Base-by-base conservation (phyloP, 2,113 vertebrate genomes). In the Progne subis region DNA sequence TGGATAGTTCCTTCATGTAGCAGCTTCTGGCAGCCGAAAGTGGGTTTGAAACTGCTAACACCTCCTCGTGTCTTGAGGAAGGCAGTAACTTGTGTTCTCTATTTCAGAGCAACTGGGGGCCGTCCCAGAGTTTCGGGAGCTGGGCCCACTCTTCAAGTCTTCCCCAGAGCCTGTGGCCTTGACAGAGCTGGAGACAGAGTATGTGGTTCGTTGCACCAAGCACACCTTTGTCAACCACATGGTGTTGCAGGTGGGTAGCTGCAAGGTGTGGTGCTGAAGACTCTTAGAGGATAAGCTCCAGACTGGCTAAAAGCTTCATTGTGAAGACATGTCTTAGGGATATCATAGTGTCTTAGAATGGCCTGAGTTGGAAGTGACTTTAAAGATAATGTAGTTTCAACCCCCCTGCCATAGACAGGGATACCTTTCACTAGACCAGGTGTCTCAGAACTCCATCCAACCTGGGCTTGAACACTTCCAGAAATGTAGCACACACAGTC, bases 181-280 rank as follows among this genome's bases (percentile, higher is more conserved):
- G 68, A 98, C 98, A 5, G 98, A 98, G 79, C 98, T 98, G 4
- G 98, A 98, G 90, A 98, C 98, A 0, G 98, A 98, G 79, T 98
- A 98, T 0, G 98, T 98, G 64, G 94, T 98, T 91, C 98, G 96
- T 32, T 98, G 98, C 82, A 98, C 98, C 23, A 98, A 98, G 75
- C 98, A 98, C 63, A 98, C 97, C 0, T 98, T 98, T 76, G 64
- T 94, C 56, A 91, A 85, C 55, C 98, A 98, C 95, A 97, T 98
- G 97, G 98, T 98, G 43, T 98, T 98, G 92, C 98, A 98, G 98
- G 98, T 98, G 65, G 82, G 98, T 88, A 78, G 12, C 69, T 76
- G 2, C n/a, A 63, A 52, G 47, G 6, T 20, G 25, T 52, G 46
- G 19, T 67, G 29, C 86, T 77, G 39, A 63, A 50, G 39, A n/a